Percentiles rank a stretch among this genome's conserved stretches.
These are phyloP conservation scores for Solea solea DNA, from an alignment of 2,113 vertebrate genomes.

Conservation along the genomic window DNA sequence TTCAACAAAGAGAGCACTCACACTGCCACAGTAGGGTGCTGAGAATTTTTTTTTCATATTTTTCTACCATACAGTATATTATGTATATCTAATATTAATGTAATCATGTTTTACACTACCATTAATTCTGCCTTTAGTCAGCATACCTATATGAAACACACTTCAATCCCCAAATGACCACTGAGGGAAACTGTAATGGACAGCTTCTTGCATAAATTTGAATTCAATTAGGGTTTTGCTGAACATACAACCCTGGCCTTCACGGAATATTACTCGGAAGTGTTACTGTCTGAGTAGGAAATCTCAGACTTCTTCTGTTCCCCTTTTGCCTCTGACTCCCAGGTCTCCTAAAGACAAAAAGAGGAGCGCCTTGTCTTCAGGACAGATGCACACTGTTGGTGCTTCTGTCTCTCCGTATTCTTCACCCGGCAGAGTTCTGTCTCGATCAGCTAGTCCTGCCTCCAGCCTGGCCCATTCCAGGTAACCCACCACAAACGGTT, in stretches of 20 bases:
- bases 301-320: neutral
- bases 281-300: slow-evolving; percentile 8
- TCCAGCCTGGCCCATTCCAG: slow-evolving; percentile 92
- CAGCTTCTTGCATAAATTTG: slow-evolving; percentile 16
- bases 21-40: neutral
- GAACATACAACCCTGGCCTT: neutral
- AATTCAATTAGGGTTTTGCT: slow-evolving; percentile 15
- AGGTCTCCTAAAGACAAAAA: slow-evolving; percentile 89
- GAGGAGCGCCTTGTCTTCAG: slow-evolving; percentile 76
- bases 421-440: slow-evolving; percentile 87
- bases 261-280: neutral
- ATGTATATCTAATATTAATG: neutral
- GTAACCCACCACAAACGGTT: slow-evolving; percentile 69
- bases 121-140: neutral
- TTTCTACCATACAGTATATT: neutral
- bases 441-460: slow-evolving; percentile 89
- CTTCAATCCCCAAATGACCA: neutral
- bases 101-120: neutral
- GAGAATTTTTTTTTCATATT: too few species aligned
- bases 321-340: slow-evolving; percentile 6
- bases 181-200: neutral
- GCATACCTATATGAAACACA: neutral
- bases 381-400: slow-evolving; percentile 80
- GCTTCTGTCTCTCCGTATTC: slow-evolving; percentile 83
- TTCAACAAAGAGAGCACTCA: neutral